Conservation (phyloP, 2,888 invertebrate genomes). For the Agonopterix alstromeriana region DNA sequence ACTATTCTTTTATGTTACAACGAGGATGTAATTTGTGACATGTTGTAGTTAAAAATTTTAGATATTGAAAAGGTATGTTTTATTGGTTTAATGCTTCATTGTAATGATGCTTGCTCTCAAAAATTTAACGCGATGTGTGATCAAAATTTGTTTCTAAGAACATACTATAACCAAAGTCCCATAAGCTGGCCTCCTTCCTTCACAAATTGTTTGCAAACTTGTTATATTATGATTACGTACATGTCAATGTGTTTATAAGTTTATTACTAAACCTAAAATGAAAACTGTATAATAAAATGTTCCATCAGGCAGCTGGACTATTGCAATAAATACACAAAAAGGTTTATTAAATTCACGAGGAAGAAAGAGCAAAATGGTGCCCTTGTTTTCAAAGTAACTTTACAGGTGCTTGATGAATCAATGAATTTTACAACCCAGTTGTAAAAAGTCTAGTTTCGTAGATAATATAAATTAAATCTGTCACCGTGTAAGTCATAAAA, state of each 20-base stretch:
- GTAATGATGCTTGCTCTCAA: constrained; percentile 63
- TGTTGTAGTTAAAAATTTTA: constrained; percentile 71
- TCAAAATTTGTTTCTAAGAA: constrained; percentile 35
- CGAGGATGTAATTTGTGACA: constrained; percentile 66
- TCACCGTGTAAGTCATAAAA: no score
- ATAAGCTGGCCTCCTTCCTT: constrained; percentile 85
- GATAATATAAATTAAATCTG: no score
- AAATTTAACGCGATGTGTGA: constrained; percentile 43
- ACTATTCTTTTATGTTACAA: constrained; percentile 38
- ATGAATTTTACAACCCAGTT: no score
- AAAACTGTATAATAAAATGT: neutral
- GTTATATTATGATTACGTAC: constrained; percentile 23
- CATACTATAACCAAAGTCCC: constrained; percentile 35
- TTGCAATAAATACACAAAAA: neutral
- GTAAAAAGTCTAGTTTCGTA: no score
- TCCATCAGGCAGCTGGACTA: neutral
- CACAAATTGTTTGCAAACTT: constrained; percentile 92
- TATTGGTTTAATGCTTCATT: constrained; percentile 68
- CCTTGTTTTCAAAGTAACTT: constrained; percentile 1
- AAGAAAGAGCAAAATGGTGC: constrained; percentile 25
- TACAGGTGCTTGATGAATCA: neutral
- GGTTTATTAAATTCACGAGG: constrained; percentile 7
- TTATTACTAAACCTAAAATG: neutral
- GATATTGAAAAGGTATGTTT: constrained; percentile 71
- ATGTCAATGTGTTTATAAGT: constrained; percentile 14